Conservation (phyloP, 2,113 vertebrate genomes). For the Solea solea region DNA sequence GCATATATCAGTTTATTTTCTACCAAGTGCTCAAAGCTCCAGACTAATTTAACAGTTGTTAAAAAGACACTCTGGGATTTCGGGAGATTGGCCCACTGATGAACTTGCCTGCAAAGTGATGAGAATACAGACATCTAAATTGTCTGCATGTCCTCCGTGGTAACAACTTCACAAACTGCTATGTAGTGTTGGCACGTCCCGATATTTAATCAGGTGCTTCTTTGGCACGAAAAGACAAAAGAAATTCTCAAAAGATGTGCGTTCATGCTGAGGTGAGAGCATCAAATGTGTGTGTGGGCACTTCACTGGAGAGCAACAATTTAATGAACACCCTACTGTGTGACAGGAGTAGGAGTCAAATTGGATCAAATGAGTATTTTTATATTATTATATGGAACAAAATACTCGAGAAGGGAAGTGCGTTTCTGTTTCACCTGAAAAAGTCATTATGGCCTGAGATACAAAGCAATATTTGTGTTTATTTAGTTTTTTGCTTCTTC, state of each 20-base stretch:
- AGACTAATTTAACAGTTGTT: slow-evolving; percentile 42
- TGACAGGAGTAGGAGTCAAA: neutral
- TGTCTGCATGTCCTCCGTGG: neutral
- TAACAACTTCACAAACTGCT: neutral
- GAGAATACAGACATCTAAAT: slow-evolving; percentile 14
- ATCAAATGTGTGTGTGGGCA: neutral
- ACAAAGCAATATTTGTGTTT: neutral
- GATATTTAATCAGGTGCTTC: slow-evolving; percentile 1
- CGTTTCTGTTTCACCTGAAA: too few species aligned
- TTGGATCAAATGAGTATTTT: neutral
- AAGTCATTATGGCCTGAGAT: neutral
- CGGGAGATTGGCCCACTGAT: slow-evolving; percentile 26
- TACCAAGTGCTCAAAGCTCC: slow-evolving; percentile 19
- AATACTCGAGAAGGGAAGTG: neutral
- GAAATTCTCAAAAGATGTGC: neutral
- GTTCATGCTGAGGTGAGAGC: neutral
- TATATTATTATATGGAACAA: neutral
- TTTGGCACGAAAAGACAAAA: neutral
- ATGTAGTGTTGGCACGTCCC: neutral
- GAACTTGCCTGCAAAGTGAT: slow-evolving; percentile 23
- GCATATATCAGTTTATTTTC: slow-evolving; percentile 36
- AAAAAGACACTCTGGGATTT: slow-evolving; percentile 24
- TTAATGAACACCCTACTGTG: neutral
- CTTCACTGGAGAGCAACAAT: neutral
- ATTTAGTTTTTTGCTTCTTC: neutral